phyloP scores from a whole-genome alignment of 2,113 vertebrate genomes.

The Nothobranchius kuhntae region DNA sequence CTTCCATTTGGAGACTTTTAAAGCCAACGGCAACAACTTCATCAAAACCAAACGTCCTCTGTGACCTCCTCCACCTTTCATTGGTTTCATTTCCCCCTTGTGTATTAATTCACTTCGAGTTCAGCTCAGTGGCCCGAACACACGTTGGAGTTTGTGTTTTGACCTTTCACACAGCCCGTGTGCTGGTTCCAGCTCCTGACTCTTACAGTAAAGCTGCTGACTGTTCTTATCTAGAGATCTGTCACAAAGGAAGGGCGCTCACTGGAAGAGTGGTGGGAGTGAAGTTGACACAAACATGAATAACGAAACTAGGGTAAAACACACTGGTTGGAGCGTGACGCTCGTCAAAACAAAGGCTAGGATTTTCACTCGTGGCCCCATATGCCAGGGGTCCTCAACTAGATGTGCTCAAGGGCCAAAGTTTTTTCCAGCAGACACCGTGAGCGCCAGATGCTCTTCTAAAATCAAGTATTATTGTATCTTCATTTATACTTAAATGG shows the following conservation, averaged over 20 bases:
- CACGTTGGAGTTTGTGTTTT: background rate
- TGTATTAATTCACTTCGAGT: conserved; percentile 26
- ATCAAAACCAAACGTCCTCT: rapidly evolving
- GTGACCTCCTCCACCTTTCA: background rate
- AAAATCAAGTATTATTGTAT: no score
- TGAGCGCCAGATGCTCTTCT: no score
- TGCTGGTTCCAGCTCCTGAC: background rate
- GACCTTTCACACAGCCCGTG: background rate
- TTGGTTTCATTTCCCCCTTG: background rate
- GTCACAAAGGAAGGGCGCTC: background rate
- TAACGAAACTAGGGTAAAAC: no score
- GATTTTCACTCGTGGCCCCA: no score
- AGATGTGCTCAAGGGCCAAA: no score
- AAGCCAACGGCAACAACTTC: background rate
- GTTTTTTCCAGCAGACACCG: no score
- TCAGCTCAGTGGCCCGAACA: conserved; percentile 12
- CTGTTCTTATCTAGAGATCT: background rate
- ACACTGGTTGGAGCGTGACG: no score
- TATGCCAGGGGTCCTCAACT: no score
- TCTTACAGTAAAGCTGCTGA: background rate
- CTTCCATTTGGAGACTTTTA: conserved; percentile 5
- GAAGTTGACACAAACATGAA: no score
- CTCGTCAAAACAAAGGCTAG: no score
- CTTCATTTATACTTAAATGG: no score
- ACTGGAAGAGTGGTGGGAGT: background rate